Evolutionary conservation across 2,113 vertebrate genomes (phyloP).

Genomic region (Oncorhynchus gorbuscha): DNA sequence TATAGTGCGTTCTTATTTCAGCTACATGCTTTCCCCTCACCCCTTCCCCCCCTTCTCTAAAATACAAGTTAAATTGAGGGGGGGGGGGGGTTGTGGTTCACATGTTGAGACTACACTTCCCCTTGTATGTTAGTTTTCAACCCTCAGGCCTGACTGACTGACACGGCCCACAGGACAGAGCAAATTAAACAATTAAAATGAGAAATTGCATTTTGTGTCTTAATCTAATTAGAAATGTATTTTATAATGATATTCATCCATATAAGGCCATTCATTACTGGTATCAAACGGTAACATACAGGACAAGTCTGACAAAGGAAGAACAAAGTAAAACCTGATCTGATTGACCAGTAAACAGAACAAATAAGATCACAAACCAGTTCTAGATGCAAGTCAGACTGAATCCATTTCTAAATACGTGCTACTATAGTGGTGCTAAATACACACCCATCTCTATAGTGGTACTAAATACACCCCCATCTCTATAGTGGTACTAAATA

Average conservation of each 20-base stretch:
- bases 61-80: conserved; percentile 56
- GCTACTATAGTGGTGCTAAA: too few relatives aligned
- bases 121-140: not conserved
- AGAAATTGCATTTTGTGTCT: not conserved
- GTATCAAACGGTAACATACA: not conserved
- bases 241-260: not conserved
- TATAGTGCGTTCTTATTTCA: conserved; percentile 39
- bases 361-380: not conserved
- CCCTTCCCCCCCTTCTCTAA: conserved; percentile 15
- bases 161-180: conserved; percentile 19
- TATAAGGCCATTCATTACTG: not conserved
- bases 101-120: not conserved
- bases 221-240: conserved; percentile 12
- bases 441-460: too few relatives aligned
- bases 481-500: too few relatives aligned
- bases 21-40: conserved; percentile 24
- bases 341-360: not conserved
- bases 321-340: not conserved
- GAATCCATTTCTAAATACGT: not conserved
- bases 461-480: too few relatives aligned
- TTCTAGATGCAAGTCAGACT: not conserved
- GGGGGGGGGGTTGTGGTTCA: not conserved
- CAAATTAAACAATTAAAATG: not conserved
- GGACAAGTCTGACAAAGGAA: not conserved
- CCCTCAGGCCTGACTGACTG: conserved; percentile 26